phyloP scores from a whole-genome alignment of 2,113 vertebrate genomes.

The Caretta caretta region DNA sequence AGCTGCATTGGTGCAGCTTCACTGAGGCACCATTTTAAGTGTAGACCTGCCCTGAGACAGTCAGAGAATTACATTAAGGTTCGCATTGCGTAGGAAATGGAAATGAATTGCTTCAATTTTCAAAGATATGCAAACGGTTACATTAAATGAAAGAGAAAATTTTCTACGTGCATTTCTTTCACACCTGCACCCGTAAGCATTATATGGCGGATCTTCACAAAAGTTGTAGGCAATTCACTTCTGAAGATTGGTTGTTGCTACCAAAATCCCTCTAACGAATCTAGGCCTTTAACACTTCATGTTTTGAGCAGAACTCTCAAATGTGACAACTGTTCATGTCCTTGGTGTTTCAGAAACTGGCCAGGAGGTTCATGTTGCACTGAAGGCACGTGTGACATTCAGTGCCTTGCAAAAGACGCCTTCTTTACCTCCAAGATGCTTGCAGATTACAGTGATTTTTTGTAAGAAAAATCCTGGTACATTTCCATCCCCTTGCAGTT shows the following conservation, averaged over 20 bases:
- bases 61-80: background rate
- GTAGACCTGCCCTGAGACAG: too few species aligned
- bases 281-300: background rate
- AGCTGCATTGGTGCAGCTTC: too few species aligned
- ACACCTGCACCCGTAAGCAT: background rate
- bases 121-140: background rate
- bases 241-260: background rate
- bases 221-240: background rate
- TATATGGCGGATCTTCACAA: background rate
- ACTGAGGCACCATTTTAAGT: too few species aligned
- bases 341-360: background rate
- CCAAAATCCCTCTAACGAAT: background rate
- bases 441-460: background rate
- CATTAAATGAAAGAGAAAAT: background rate
- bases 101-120: background rate
- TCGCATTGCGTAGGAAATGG: background rate
- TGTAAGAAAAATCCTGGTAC: background rate
- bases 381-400: background rate
- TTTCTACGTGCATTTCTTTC: background rate
- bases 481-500: background rate
- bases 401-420: background rate
- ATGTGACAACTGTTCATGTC: background rate
- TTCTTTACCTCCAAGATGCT: background rate
- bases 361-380: background rate
- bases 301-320: background rate